A percentile compares a stretch with the other conserved stretches of the same genome.
Conservation (phyloP, 2,797 vertebrate genomes). For the Sandelia bainsii region DNA sequence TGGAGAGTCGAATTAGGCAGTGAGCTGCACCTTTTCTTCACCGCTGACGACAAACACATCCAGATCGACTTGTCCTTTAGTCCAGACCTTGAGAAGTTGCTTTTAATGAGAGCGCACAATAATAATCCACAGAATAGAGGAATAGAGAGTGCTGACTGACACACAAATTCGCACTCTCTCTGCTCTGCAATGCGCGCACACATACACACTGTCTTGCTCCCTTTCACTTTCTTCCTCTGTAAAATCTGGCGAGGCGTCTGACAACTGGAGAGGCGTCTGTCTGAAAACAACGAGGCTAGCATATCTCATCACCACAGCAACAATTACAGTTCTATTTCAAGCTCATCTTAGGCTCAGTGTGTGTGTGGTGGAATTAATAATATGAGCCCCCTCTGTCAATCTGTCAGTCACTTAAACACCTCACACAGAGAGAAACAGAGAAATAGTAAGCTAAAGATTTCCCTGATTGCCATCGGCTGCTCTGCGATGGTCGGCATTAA, state of each 20-base stretch:
- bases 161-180: constrained; percentile 31
- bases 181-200: constrained; percentile 28
- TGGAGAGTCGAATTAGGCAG: constrained; percentile 57
- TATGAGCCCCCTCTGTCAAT: constrained; percentile 58
- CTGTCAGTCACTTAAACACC: constrained; percentile 62
- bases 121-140: constrained; percentile 47
- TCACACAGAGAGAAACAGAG: constrained; percentile 31
- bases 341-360: constrained; percentile 56
- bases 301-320: constrained; percentile 73
- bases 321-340: constrained; percentile 73
- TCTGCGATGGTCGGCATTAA: constrained; percentile 47
- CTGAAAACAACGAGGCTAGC: constrained; percentile 62
- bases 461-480: constrained; percentile 30
- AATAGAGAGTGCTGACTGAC: constrained; percentile 43
- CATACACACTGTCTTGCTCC: constrained; percentile 24
- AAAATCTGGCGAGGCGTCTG: constrained; percentile 53
- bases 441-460: constrained; percentile 40
- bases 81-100: constrained; percentile 50
- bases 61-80: constrained; percentile 50
- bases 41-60: constrained; percentile 29
- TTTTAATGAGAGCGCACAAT: constrained; percentile 44
- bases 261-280: constrained; percentile 20
- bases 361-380: constrained; percentile 64
- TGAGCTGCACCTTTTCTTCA: constrained; percentile 70
- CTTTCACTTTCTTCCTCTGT: constrained; percentile 53